Conservation (phyloP, 1,140 invertebrate species). For the Listronotus oregonensis region DNA sequence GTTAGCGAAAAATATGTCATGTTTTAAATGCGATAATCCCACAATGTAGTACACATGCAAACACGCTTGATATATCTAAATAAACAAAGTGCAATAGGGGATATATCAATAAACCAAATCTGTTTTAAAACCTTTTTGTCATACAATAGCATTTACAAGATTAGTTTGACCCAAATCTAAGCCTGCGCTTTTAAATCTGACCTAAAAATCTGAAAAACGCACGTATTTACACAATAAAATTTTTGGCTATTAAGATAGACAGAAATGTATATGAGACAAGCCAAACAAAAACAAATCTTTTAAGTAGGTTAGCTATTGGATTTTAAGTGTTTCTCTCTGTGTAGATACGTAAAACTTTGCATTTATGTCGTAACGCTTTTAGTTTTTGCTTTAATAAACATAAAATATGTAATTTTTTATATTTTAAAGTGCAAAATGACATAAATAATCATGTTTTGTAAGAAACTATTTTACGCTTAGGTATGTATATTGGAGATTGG, state of each 20-base stretch:
- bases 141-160: constrained; percentile 12
- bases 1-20: too few relatives aligned
- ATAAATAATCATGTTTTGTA: too few relatives aligned
- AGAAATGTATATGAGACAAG: not conserved
- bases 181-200: constrained; percentile 15
- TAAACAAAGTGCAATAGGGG: constrained; percentile 3
- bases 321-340: not conserved
- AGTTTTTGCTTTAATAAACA: too few relatives aligned
- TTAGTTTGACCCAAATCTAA: constrained; percentile 8
- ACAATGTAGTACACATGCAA: too few relatives aligned
- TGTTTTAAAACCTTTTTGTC: constrained; percentile 8
- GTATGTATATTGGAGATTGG: too few relatives aligned
- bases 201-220: constrained; percentile 11
- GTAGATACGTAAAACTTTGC: not conserved
- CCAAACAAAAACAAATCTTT: constrained; percentile 15
- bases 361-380: too few relatives aligned
- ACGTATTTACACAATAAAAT: constrained; percentile 4
- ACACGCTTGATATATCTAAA: not conserved
- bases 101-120: constrained; percentile 25
- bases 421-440: too few relatives aligned
- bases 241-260: constrained; percentile 7
- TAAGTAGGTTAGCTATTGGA: constrained; percentile 8
- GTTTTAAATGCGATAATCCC: too few relatives aligned
- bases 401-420: too few relatives aligned
- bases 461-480: too few relatives aligned